Percentiles rank a stretch among this genome's conserved stretches.
phyloP scores from a whole-genome alignment of 2,113 vertebrate species.

The Mastomys natalensis region DNA sequence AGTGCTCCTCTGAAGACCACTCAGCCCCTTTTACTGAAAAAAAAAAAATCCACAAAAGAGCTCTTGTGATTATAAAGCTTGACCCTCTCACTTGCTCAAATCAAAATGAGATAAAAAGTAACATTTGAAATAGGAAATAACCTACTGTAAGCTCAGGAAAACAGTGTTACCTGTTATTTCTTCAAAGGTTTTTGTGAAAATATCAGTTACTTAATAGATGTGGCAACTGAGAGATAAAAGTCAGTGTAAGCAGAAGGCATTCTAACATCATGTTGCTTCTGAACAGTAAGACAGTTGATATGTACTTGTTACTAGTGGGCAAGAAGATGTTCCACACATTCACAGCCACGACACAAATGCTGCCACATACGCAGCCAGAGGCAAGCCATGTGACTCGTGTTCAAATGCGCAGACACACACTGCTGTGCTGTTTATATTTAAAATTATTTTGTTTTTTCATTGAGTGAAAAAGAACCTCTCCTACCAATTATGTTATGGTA shows the following conservation, averaged over 20 bases:
- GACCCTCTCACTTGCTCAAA: background rate
- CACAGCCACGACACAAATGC: background rate
- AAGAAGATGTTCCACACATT: background rate
- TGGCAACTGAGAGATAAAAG: constrained; percentile 37
- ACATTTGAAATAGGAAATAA: constrained; percentile 9
- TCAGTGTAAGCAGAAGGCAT: background rate
- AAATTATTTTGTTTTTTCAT: background rate
- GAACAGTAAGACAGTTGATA: background rate
- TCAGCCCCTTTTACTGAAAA: background rate
- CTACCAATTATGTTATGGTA: background rate
- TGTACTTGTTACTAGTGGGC: background rate
- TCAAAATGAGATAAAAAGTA: constrained; percentile 14
- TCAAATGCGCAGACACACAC: background rate
- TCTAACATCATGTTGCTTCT: background rate
- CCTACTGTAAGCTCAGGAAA: background rate
- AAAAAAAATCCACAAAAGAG: background rate
- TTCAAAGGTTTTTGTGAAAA: background rate
- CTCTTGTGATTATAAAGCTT: background rate
- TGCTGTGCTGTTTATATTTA: background rate
- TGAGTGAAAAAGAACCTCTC: background rate
- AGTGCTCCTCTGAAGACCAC: background rate
- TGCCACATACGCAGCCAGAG: background rate
- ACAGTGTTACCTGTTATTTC: background rate
- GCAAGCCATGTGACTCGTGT: background rate
- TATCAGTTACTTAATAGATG: background rate